Evolutionary conservation across 2,888 invertebrate species (phyloP).

Genomic region (Troilus luridus): DNA sequence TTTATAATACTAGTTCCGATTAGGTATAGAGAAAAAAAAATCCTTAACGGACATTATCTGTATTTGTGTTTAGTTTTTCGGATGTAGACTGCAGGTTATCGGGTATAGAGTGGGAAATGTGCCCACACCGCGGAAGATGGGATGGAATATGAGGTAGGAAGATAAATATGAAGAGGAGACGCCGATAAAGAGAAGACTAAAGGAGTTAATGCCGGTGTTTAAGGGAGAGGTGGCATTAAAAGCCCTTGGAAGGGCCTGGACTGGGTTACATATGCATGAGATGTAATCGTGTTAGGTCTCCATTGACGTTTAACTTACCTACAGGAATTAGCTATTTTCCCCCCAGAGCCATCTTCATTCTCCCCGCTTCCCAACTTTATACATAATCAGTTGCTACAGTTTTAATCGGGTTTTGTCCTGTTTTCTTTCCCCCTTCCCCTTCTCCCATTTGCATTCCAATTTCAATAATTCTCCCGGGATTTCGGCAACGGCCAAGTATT

Average conservation of each 20-base stretch:
- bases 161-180: conserved; percentile 41
- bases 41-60: not conserved
- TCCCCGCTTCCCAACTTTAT: conserved; percentile 48
- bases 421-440: conserved; percentile 5
- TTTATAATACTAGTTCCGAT: not conserved
- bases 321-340: conserved; percentile 61
- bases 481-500: conserved; percentile 44
- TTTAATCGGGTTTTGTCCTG: conserved; percentile 50
- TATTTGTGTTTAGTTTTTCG: not conserved
- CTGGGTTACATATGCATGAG: conserved; percentile 59
- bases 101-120: not conserved
- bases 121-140: not conserved
- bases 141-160: not conserved
- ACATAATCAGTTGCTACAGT: conserved; percentile 49
- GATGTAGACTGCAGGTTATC: not conserved
- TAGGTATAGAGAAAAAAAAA: not conserved
- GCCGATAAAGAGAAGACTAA: conserved; percentile 54
- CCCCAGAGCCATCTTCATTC: conserved; percentile 51
- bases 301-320: conserved; percentile 59
- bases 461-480: conserved; percentile 49
- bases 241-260: not conserved
- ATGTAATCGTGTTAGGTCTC: conserved; percentile 56
- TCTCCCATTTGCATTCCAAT: conserved; percentile 43
- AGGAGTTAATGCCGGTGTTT: conserved; percentile 58
- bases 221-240: conserved; percentile 51